Base-by-base conservation (phyloP, 2,888 invertebrate species). In the Macrosiphum euphorbiae region DNA sequence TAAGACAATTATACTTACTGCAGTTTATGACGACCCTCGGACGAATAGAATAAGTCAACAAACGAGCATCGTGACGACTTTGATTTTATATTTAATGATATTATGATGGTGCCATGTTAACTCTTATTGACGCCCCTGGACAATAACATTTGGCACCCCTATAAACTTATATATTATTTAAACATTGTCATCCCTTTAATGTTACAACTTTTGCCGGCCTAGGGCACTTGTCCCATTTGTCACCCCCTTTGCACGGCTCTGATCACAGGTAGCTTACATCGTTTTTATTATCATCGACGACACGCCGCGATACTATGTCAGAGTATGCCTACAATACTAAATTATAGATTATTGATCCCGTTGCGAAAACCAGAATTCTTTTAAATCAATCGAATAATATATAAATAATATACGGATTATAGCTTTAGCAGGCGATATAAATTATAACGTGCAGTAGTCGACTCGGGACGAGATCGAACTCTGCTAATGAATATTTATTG, bases 401-500 rank as follows among this genome's bases (percentile, higher is more conserved):
- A 86, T 47, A 28, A 86, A 50, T 78, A 47, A 44, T 85, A 13
- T 47, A 28, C 47, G 28, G 24, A 44, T 47, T 47, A 47, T 11
- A 47, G 44, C 26, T 44, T 11, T 11, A 28, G 85, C 78, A 13
- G 85, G 5, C 11, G 28, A 5, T 85, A 13, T 85, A 85, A 85
- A 78, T 78, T 35, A 85, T 47, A 41, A 78, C 78, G 35, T 11
- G 13, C 47, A 5, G 41, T 16, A 26, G 13, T 28, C 86, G 13
- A 11, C 11, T 1, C 26, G 44, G 26, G 44, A 85, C 28, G 26
- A 85, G 28, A 85, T 85, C 1, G 47, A 86, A 86, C 16, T 47
- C 24, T 1, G 86, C 16, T 86, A 86, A 86, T 86, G 86, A 86
- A 86, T 86, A 86, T 86, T 86, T 47, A 47, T 86, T n/a, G 86